Base-by-base conservation (phyloP, 2,888 invertebrate genomes). In the Agrypnus murinus region DNA sequence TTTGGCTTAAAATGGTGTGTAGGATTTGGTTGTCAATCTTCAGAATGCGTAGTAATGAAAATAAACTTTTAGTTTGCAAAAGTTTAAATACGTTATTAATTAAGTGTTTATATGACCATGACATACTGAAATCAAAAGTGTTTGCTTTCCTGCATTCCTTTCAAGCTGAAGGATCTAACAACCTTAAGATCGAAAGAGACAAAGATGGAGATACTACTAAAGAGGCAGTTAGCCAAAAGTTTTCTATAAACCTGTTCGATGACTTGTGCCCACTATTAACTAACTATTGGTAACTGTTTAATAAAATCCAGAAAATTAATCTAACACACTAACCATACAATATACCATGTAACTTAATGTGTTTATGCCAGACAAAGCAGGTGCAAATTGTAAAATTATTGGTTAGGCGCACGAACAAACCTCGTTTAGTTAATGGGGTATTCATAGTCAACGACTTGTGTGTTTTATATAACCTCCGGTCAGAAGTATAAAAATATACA, bases 401-500 rank as follows among this genome's bases (percentile, higher is more conserved):
- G 57, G 65, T 43, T 57, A 45, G 65, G 38, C 55, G 46, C 65
- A 65, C 65, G 65, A 65, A 65, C 65, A 65, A 65, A 34, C 57
- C 57, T 66, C 66, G 48, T 66, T 66, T 64, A 40, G 63, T 38
- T 69, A 69, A 69, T 69, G 50, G 50, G 34, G 38, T 31, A 43
- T 53, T 50, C 45, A 32, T 60, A 48, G 66, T 32, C 60, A 19
- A 53, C 62, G 45, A 53, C 55, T 66, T 59, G 38, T 40, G 38
- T 68, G 50, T 46, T 60, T 53, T 70, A 59, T 58, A 46, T 60
- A 65, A 70, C 60, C 69, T 65, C 65, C 70, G 70, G 70, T 46
- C 65, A 65, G 57, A 10, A 55, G 65, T 55, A 69, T 70, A 65
- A 65, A 70, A 70, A 70, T 70, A 70, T 31, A 69, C 62, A 72